phyloP scores from a whole-genome alignment of 2,797 vertebrate species.

The Enteromius treurensis region DNA sequence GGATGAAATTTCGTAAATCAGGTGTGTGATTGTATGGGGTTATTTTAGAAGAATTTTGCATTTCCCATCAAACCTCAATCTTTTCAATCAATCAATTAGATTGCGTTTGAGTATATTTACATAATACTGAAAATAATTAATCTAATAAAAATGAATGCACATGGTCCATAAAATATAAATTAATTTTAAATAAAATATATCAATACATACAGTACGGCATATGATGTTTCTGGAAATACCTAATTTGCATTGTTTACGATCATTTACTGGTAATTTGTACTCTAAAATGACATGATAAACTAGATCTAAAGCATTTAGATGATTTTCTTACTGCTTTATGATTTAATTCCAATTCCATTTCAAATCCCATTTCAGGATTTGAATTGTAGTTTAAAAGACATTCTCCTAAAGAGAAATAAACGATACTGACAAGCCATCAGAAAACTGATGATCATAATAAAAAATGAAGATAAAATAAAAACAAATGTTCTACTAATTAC shows the following conservation, averaged over 20 bases:
- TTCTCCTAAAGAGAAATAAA: neutral
- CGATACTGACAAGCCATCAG: neutral
- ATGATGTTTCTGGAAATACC: neutral
- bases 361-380: neutral
- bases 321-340: neutral
- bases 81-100: neutral
- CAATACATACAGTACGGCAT: neutral
- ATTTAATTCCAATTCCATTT: slow-evolving; percentile 10
- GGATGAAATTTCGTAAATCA: neutral
- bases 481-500: slow-evolving; percentile 44
- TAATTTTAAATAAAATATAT: neutral
- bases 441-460: neutral
- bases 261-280: neutral
- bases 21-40: neutral
- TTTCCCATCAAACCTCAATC: neutral
- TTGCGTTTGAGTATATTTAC: neutral
- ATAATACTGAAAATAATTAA: neutral
- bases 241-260: neutral
- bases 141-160: neutral
- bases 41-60: neutral
- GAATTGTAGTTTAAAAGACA: neutral
- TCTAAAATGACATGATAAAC: neutral
- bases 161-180: neutral
- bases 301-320: neutral
- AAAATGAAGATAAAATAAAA: neutral